These are phyloP conservation scores for Bothrops jararaca DNA, from an alignment of 2,113 vertebrate genomes.

Conservation along the genomic window DNA sequence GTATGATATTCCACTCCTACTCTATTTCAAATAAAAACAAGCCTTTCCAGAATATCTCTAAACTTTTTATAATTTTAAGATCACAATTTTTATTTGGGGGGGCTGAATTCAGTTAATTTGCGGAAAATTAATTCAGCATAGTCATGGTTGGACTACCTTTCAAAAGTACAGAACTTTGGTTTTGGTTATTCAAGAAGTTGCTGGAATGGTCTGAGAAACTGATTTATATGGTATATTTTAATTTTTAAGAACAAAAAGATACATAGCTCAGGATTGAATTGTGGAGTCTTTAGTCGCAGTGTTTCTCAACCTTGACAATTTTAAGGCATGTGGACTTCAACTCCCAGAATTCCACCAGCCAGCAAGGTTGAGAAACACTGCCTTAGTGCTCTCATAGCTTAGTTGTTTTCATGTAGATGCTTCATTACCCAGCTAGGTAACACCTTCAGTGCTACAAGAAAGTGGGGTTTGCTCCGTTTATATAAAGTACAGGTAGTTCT, in stretches of 20 bases:
- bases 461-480: too few species aligned
- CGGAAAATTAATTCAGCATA: neutral
- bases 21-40: neutral
- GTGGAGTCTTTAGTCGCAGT: neutral
- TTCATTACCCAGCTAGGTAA: neutral
- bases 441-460: neutral
- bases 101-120: neutral
- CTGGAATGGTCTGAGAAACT: neutral
- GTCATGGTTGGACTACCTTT: neutral
- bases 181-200: neutral
- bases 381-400: neutral
- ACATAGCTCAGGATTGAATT: neutral
- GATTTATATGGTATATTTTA: neutral
- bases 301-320: too few species aligned
- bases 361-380: too few species aligned
- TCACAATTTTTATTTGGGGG: too few species aligned
- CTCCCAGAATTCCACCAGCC: too few species aligned
- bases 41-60: neutral
- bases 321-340: too few species aligned
- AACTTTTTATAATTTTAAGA: neutral
- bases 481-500: too few species aligned
- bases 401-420: neutral
- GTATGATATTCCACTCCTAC: neutral
- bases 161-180: neutral
- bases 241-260: neutral